Evolutionary conservation across 1,140 invertebrate genomes (phyloP).

Genomic region (Telenomus remus): DNA sequence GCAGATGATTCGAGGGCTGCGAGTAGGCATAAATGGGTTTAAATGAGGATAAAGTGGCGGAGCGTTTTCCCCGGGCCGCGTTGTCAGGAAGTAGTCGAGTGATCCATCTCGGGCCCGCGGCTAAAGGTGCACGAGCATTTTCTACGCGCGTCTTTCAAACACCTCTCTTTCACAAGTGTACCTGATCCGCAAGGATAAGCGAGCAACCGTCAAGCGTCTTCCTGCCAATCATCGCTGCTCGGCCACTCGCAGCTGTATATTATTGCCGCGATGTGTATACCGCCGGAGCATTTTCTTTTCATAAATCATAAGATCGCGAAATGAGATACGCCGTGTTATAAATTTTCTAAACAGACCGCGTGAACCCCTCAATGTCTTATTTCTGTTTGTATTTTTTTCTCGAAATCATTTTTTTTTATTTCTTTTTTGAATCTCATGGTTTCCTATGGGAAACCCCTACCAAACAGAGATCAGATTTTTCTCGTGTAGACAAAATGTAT

Average conservation of each 20-base stretch:
- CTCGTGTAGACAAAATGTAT: too few species aligned
- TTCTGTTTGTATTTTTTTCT: conserved; percentile 18
- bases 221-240: conserved; percentile 52
- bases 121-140: conserved; percentile 34
- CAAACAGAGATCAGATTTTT: too few species aligned
- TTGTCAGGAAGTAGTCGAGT: conserved; percentile 60
- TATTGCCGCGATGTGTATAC: conserved; percentile 9
- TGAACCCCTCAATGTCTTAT: conserved; percentile 34
- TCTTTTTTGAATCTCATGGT: too few species aligned
- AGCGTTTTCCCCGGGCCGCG: conserved; percentile 36
- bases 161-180: conserved; percentile 33
- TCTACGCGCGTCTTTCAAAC: conserved; percentile 31
- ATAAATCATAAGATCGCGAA: conserved; percentile 52
- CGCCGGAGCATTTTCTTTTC: conserved; percentile 28
- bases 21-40: conserved; percentile 52
- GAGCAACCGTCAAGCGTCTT: conserved; percentile 49
- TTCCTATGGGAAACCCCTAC: too few species aligned
- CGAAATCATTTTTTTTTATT: too few species aligned
- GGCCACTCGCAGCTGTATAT: conserved; percentile 46
- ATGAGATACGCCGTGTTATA: conserved; percentile 35
- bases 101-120: conserved; percentile 45
- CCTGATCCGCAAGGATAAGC: conserved; percentile 46
- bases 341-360: conserved; percentile 37
- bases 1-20: conserved; percentile 55
- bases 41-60: conserved; percentile 52